These are phyloP conservation scores for Bedellia somnulentella DNA, from an alignment of 2,888 invertebrate genomes.

Conservation along the genomic window DNA sequence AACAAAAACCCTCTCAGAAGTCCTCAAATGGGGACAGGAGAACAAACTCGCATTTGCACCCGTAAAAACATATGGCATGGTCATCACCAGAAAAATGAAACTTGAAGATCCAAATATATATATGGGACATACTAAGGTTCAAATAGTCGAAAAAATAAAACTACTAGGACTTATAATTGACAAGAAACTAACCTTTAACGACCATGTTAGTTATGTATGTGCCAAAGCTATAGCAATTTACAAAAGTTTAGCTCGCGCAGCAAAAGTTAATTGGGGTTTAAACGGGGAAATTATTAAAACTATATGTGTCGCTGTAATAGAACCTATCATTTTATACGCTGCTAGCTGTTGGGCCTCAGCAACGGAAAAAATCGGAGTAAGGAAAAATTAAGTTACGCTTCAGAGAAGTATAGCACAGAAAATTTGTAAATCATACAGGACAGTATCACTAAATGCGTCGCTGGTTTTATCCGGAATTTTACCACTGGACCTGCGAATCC, in stretches of 20 bases:
- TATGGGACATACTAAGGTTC: too few species aligned
- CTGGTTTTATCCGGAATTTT: conserved; percentile 3
- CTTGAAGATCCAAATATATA: too few species aligned
- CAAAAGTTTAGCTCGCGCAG: conserved; percentile 4
- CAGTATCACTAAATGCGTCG: conserved; percentile 3
- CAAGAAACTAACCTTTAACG: conserved; percentile 7
- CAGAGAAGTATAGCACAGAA: too few species aligned
- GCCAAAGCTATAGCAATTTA: conserved; percentile 5
- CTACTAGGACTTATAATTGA: conserved; percentile 9
- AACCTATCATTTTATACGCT: conserved; percentile 7
- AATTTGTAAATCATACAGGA: conserved; percentile 2
- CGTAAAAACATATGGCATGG: too few species aligned
- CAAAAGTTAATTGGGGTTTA: conserved; percentile 6
- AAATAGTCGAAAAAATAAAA: conserved; percentile 7
- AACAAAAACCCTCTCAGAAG: too few species aligned
- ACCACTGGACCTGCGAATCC: conserved; percentile 5
- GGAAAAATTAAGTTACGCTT: too few species aligned
- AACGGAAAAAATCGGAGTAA: not conserved
- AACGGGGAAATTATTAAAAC: conserved; percentile 5
- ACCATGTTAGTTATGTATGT: conserved; percentile 4
- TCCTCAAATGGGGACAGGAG: too few species aligned
- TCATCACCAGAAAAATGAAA: too few species aligned
- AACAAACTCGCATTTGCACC: too few species aligned
- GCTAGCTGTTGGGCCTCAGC: conserved; percentile 5
- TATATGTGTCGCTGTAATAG: conserved; percentile 6